Evolutionary conservation across 2,113 vertebrate species (phyloP), one percentile per base, ranked within the genome.

Genomic region (Tinamus guttatus): DNA sequence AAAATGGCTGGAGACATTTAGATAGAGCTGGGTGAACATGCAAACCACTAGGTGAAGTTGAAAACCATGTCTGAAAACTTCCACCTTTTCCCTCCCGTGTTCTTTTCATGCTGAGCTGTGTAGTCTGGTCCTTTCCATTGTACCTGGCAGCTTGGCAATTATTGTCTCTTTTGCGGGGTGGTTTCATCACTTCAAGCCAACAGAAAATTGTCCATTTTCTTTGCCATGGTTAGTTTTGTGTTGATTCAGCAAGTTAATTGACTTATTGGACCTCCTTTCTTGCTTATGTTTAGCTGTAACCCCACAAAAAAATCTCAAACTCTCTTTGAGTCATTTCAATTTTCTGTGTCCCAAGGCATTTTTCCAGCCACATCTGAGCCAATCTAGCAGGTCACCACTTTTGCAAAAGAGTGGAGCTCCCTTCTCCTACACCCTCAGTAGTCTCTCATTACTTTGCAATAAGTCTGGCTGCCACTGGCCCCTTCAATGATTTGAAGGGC

Each of bases 11-110:
- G 63, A 86, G 56, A 30, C 7, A 0, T 71, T 88, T 56, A 86
- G 32, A 14, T 64, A 83, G 75, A 70, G 20, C 2, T 14, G 17
- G 17, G n/a, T 59, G 59, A 54, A 19, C 56, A 30, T 6, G 9
- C 24, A 89, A 83, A 95, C 20, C 24, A 63, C 45, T 28, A 86
- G 54, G 32, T 92, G 27, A 89, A 81, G 51, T 20, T 87, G 40
- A 47, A 84, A 93, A 83, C 68, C 16, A 74, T 20, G 51, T 75
- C 27, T 34, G 77, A 15, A 30, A 73, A 34, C 18, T 86, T 95
- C 32, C 67, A 30, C 15, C 58, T 86, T 88, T 80, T 87, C 75
- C 5, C 2, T 82, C 27, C 24, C 20, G 25, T 54, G 2, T 77
- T 80, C 27, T 82, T 85, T 81, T 51, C 63, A 22, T 36, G 43